Evolutionary conservation across 2,888 invertebrate genomes (phyloP), one percentile per base, ranked within the genome.

Genomic region (Apodemia zela): DNA sequence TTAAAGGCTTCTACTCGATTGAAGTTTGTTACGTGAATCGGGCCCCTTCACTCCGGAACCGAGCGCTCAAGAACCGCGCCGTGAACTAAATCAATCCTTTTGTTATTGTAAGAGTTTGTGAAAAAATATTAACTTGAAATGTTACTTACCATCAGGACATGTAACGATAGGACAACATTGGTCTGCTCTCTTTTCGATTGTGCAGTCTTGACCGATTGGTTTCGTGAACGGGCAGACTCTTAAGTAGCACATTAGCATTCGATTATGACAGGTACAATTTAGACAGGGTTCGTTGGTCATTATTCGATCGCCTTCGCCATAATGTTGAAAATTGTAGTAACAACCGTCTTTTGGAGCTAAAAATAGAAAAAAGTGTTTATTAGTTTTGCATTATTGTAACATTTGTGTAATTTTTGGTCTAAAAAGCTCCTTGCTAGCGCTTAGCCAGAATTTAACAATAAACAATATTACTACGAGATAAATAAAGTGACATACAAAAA

Each of bases 241-340:
- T 73, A 98, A 93, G 89, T 97, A 98, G 85, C 98, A 98, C 98
- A 98, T 98, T 68, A 98, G 93, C 97, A 98, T 98, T 80, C 95
- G 95, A 81, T 97, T 97, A 93, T 97, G 97, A 87, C 98, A 98
- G 72, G 98, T 98, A 89, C 98, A 98, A 90, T 98, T 98, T 71
- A 98, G 93, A 86, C 98, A 98, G 73, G 98, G 98, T 85, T 98
- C 98, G 92, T 98, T 98, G 74, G 98, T 98, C 90, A 97, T 93
- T 81, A 98, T 98, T 81, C 97, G 94, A 85, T 98, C 97, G 65
- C 98, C 97, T 92, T 98, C 97, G 70, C 96, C 95, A 88, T 98
- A 98, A 79, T 97, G 97, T 86, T 97, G 96, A 87, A 97, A 97
- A 93, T 98, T 97, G 92, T 98, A 98, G 89, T 97, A 98, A 85